Evolutionary conservation across 1,140 invertebrate genomes (phyloP), one percentile per base, ranked within the genome.

Genomic region (Drosophila simulans): DNA sequence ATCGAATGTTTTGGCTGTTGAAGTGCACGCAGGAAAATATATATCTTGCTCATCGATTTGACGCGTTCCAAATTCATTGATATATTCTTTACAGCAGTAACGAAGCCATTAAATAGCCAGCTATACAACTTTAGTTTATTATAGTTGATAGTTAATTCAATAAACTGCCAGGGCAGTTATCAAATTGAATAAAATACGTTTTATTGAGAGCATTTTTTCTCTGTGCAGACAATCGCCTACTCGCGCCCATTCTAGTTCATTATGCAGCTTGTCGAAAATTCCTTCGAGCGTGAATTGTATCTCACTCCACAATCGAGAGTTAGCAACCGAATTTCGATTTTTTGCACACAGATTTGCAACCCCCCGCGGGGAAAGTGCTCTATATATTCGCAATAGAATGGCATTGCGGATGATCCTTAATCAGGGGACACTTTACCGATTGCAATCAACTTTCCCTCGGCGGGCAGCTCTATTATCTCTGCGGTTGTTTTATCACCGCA

Each of bases 401-500:
- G 37, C 22, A 64, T 34, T 42, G 57, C 15, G 17, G 68, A 60
- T 81, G 79, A 73, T 81, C 79, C 73, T 64, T 77, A 80, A 74
- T 58, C 77, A 85, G 72, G 81, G 81, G 40, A 69, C 63, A 70
- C 34, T 62, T 60, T 57, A 20, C 46, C 45, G 84, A 83, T 86
- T 75, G 71, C 82, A 88, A 85, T 88, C 83, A 86, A 88, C 53
- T 75, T 59, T 57, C 49, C 68, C 59, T 20, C 20, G 48, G 43
- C 52, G 42, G 22, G 43, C 65, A 31, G 48, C 51, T 81, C 69
- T 80, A 75, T 74, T 79, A 58, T 86, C 72, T 84, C 56, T 60
- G 70, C 65, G 77, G 77, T 76, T 48, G 60, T 66, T 77, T 66
- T 84, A 84, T 84, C 81, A 65, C 31, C 39, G 51, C 57, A 58